phyloP scores from a whole-genome alignment of 2,797 vertebrate genomes.

The Channa striata region DNA sequence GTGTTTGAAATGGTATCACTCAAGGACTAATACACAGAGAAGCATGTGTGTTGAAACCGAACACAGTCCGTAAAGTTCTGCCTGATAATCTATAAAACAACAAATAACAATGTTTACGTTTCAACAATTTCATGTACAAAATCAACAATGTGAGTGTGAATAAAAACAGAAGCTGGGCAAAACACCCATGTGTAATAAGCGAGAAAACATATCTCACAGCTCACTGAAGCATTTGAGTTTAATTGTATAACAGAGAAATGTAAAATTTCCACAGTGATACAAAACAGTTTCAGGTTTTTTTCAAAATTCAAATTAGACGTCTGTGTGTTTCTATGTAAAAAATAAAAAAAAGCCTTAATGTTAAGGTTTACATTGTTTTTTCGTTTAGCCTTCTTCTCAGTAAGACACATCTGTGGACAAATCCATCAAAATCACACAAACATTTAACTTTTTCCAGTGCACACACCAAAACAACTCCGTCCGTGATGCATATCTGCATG shows the following conservation, averaged over 20 bases:
- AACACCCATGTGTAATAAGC: slow-evolving; percentile 29
- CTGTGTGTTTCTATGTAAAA: no score
- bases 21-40: slow-evolving; percentile 9
- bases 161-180: slow-evolving; percentile 25
- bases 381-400: slow-evolving; percentile 27
- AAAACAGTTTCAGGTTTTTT: slow-evolving; percentile 9
- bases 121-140: slow-evolving; percentile 18
- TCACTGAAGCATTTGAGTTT: slow-evolving; percentile 44
- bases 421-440: slow-evolving; percentile 31
- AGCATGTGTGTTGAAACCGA: background rate
- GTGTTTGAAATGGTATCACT: slow-evolving; percentile 32
- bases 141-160: slow-evolving; percentile 5
- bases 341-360: background rate
- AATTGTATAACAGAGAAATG: slow-evolving; percentile 37
- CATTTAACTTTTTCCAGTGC: slow-evolving; percentile 44
- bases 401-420: background rate
- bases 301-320: slow-evolving; percentile 5
- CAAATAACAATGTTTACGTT: background rate
- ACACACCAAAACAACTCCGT: slow-evolving; percentile 36
- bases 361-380: background rate
- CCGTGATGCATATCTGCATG: slow-evolving; percentile 53
- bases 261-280: slow-evolving; percentile 18
- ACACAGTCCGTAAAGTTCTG: background rate
- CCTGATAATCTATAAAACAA: background rate
- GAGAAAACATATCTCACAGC: slow-evolving; percentile 39